phyloP scores from a whole-genome alignment of 2,113 vertebrate genomes.

The Garra rufa region DNA sequence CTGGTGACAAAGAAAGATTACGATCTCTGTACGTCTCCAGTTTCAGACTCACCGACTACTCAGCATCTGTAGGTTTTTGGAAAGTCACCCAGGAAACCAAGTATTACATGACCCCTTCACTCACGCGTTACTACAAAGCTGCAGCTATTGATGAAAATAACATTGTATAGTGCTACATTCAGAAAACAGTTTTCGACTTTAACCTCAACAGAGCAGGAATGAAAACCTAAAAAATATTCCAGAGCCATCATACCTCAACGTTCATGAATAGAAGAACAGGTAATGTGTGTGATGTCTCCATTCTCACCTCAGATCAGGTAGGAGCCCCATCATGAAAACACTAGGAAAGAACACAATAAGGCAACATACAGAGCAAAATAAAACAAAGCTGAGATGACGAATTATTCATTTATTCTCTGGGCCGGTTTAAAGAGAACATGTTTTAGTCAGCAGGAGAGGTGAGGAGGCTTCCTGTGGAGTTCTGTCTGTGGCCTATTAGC shows the following conservation, averaged over 20 bases:
- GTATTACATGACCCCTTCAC: neutral
- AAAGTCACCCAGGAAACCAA: neutral
- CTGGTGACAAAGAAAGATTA: neutral
- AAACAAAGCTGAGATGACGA: neutral
- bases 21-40: neutral
- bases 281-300: neutral
- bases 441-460: neutral
- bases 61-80: slow-evolving; percentile 20
- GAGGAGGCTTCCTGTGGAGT: slow-evolving; percentile 18
- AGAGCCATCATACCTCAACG: slow-evolving; percentile 1
- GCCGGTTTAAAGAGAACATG: neutral
- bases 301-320: neutral
- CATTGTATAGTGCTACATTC: neutral
- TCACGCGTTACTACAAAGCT: neutral
- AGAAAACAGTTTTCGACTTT: neutral
- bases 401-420: slow-evolving; percentile 1
- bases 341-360: slow-evolving; percentile 15
- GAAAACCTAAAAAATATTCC: slow-evolving; percentile 63
- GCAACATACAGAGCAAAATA: neutral
- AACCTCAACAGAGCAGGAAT: neutral
- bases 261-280: neutral
- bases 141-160: neutral
- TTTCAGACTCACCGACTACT: slow-evolving; percentile 19
- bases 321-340: slow-evolving; percentile 7
- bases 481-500: neutral